Conservation (phyloP, 2,797 vertebrate genomes). For the Hipposideros larvatus region DNA sequence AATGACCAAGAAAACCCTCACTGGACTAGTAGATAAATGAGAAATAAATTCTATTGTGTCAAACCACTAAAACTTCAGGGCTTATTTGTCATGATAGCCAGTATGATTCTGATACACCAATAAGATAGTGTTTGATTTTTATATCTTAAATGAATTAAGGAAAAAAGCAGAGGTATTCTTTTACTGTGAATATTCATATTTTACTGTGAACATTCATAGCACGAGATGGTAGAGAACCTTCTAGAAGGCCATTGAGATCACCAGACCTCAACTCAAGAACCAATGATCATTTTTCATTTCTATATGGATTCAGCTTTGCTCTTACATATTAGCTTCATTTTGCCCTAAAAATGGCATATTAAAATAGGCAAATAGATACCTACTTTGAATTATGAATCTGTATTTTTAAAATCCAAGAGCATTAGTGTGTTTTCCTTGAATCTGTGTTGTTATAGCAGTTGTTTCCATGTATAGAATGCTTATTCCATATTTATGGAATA, state of each 20-base stretch:
- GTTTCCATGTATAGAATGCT: neutral
- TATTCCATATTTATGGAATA: neutral
- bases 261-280: neutral
- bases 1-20: neutral
- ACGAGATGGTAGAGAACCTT: neutral
- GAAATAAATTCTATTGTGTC: neutral
- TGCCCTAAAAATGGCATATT: neutral
- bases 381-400: neutral
- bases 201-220: neutral
- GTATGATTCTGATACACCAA: neutral
- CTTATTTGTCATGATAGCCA: neutral
- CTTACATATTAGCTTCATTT: neutral
- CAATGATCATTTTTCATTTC: neutral
- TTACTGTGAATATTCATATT: neutral
- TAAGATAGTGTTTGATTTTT: conserved; percentile 26
- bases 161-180: neutral
- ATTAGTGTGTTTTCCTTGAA: neutral
- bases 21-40: neutral
- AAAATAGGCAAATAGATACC: neutral
- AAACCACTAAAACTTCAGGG: neutral
- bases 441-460: neutral
- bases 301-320: neutral
- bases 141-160: neutral
- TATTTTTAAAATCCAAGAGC: neutral
- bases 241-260: neutral